A percentile compares a stretch with the other conserved stretches of the same genome.
phyloP scores from a whole-genome alignment of 2,888 invertebrate species.

The Patella depressa region DNA sequence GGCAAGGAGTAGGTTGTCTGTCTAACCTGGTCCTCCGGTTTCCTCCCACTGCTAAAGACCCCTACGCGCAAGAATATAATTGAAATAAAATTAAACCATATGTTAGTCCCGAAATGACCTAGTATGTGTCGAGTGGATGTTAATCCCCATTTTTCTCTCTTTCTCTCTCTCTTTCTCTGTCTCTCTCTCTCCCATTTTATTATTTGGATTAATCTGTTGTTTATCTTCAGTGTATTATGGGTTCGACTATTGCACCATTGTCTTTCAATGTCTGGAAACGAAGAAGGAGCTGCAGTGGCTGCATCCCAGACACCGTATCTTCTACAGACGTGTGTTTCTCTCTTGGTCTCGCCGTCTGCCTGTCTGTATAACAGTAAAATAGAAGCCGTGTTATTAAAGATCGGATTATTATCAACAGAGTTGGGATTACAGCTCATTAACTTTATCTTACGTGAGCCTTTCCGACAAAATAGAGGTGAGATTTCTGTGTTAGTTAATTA shows the following conservation, averaged over 20 bases:
- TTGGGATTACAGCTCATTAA: conserved; percentile 67
- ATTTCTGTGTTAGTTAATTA: not conserved
- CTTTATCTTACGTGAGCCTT: conserved; percentile 50
- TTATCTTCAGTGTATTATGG: conserved; percentile 82
- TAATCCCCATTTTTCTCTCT: too few relatives aligned
- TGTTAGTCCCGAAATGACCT: too few relatives aligned
- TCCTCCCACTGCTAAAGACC: too few relatives aligned
- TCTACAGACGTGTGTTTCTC: conserved; percentile 80
- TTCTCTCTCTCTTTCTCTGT: too few relatives aligned
- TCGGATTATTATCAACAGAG: conserved; percentile 79
- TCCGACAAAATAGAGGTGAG: not conserved
- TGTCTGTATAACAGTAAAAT: conserved; percentile 78
- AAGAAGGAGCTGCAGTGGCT: conserved; percentile 69
- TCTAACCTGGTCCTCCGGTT: too few relatives aligned
- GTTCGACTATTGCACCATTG: conserved; percentile 85
- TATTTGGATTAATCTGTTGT: conserved; percentile 15
- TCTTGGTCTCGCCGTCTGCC: conserved; percentile 80
- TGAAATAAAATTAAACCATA: too few relatives aligned
- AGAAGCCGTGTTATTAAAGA: conserved; percentile 80
- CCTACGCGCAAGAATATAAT: too few relatives aligned
- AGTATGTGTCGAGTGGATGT: too few relatives aligned
- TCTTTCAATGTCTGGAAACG: conserved; percentile 70
- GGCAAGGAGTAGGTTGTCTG: too few relatives aligned
- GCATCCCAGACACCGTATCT: conserved; percentile 80
- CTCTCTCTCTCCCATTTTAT: too few relatives aligned